Percentiles rank a stretch among this genome's conserved stretches.
phyloP scores from a whole-genome alignment of 2,797 vertebrate species.

The Pseudochirops cupreus region DNA sequence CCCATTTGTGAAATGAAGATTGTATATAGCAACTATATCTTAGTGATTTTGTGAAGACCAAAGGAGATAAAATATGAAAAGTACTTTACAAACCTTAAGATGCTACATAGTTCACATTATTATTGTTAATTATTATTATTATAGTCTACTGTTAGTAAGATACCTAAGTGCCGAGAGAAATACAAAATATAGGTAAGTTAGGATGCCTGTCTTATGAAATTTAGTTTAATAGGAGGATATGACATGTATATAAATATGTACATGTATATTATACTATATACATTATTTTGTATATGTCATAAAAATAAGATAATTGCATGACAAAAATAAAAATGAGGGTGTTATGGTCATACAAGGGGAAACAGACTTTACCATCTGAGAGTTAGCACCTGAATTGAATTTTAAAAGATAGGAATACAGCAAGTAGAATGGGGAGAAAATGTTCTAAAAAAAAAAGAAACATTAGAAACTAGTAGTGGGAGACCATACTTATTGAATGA shows the following conservation, averaged over 20 bases:
- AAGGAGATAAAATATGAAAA: neutral
- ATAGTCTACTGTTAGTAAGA: neutral
- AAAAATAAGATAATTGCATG: neutral
- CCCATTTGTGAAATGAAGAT: neutral
- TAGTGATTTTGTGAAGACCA: neutral
- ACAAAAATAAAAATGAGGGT: neutral
- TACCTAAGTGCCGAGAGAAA: neutral
- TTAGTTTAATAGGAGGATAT: neutral
- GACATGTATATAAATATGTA: neutral
- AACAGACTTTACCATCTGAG: neutral
- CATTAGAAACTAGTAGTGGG: neutral
- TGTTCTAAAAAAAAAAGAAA: neutral
- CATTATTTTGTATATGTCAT: neutral
- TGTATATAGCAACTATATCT: neutral
- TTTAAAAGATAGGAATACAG: neutral
- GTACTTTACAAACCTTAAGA: neutral
- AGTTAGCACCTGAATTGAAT: neutral
- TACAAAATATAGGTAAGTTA: neutral
- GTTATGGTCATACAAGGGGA: neutral
- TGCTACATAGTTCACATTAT: neutral
- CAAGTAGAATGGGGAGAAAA: neutral
- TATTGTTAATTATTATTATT: neutral
- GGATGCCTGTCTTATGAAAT: neutral
- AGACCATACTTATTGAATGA: neutral
- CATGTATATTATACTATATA: neutral